Evolutionary conservation across 2,797 vertebrate species (phyloP).

Genomic region (Hydrocynus forskahlii): DNA sequence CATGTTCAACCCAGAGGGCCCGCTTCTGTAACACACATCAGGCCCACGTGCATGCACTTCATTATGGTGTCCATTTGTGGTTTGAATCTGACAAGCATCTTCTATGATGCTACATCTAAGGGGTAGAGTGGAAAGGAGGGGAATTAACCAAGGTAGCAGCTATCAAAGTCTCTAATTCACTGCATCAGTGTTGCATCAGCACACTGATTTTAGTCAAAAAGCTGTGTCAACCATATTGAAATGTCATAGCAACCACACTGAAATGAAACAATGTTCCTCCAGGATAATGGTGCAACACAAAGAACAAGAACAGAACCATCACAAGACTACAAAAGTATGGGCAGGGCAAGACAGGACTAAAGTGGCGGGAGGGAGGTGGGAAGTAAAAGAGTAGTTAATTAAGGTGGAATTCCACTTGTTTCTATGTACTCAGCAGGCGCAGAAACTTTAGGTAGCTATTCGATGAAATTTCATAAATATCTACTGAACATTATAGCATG

Average conservation of each 20-base stretch:
- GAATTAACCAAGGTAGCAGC: slow-evolving; percentile 53
- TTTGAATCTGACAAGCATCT: slow-evolving; percentile 49
- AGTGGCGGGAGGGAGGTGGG: no score
- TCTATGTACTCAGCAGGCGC: neutral
- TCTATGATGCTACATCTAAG: slow-evolving; percentile 46
- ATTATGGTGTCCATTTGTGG: slow-evolving; percentile 53
- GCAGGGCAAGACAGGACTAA: neutral
- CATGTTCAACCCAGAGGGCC: slow-evolving; percentile 1
- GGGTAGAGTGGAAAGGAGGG: slow-evolving; percentile 23
- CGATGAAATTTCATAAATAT: neutral
- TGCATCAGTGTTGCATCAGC: slow-evolving; percentile 44
- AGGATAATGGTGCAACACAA: no score
- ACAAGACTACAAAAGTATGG: no score
- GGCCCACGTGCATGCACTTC: neutral
- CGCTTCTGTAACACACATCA: neutral
- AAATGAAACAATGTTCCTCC: no score
- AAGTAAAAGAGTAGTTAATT: neutral
- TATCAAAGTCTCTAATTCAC: slow-evolving; percentile 55
- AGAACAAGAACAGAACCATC: no score
- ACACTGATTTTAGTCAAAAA: neutral
- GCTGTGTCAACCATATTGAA: no score
- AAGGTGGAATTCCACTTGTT: neutral
- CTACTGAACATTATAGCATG: no score
- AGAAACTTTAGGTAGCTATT: neutral
- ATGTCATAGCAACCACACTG: no score